Conservation (phyloP, 1,140 invertebrate species). For the fruit fly (Drosophila melanogaster) region Release_6_plus_ISO1_MT NT_037436.4:12578501-12579000, state of each 20-base stretch:
- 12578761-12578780: constrained; percentile 78
- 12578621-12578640: constrained; percentile 32
- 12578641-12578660: constrained; percentile 31
- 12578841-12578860: constrained; percentile 48
- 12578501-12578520: constrained; percentile 59
- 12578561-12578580: constrained; percentile 4
- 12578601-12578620: background rate
- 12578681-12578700: constrained; percentile 80
- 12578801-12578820: constrained; percentile 1
- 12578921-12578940: constrained; percentile 54
- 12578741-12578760: constrained; percentile 84
- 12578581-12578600: background rate
- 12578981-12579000: constrained; percentile 68
- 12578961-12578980: constrained; percentile 39
- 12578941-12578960: constrained; percentile 24
- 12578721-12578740: constrained; percentile 79
- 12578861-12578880: constrained; percentile 59
- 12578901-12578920: constrained; percentile 11
- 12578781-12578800: constrained; percentile 16
- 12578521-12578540: constrained; percentile 25
- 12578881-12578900: constrained; percentile 54
- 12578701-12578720: constrained; percentile 78
- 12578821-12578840: constrained; percentile 43
- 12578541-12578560: constrained; percentile 30
- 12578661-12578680: constrained; percentile 41